Evolutionary conservation across 2,888 invertebrate species (phyloP).

Genomic region (Julus scanicus): DNA sequence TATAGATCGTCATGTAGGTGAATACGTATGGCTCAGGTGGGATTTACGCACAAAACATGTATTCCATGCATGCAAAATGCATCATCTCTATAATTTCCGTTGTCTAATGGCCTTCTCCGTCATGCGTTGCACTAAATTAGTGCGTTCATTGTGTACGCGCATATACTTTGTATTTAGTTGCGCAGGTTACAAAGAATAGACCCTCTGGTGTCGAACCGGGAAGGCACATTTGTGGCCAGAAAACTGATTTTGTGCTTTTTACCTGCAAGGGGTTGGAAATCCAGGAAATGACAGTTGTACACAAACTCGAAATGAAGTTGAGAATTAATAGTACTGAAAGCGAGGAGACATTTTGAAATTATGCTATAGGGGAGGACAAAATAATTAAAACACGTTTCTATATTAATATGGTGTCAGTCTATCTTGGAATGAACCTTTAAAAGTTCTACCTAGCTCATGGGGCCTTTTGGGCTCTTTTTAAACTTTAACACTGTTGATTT

Average conservation of each 20-base stretch:
- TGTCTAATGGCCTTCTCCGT: conserved; percentile 42
- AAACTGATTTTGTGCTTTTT: not conserved
- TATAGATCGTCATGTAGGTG: not conserved
- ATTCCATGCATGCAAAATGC: conserved; percentile 42
- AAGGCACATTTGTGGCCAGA: not conserved
- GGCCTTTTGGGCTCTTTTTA: too few relatives aligned
- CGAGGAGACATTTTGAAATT: not conserved
- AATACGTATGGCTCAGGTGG: conserved; percentile 37
- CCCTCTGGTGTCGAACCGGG: conserved; percentile 14
- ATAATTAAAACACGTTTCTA: too few relatives aligned
- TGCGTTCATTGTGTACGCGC: conserved; percentile 13
- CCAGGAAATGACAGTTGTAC: not conserved
- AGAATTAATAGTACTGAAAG: not conserved
- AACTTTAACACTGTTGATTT: too few relatives aligned
- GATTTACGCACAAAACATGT: conserved; percentile 7
- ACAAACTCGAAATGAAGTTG: not conserved
- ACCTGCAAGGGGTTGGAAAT: not conserved
- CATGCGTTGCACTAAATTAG: conserved; percentile 30
- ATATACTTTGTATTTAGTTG: conserved; percentile 3
- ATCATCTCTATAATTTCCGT: conserved; percentile 42
- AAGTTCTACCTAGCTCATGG: too few relatives aligned
- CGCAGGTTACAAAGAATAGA: not conserved
- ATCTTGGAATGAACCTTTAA: too few relatives aligned
- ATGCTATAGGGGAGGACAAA: not conserved
- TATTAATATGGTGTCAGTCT: too few relatives aligned